Base-by-base conservation (phyloP, 2,888 invertebrate genomes). In the Nomada ferruginata region DNA sequence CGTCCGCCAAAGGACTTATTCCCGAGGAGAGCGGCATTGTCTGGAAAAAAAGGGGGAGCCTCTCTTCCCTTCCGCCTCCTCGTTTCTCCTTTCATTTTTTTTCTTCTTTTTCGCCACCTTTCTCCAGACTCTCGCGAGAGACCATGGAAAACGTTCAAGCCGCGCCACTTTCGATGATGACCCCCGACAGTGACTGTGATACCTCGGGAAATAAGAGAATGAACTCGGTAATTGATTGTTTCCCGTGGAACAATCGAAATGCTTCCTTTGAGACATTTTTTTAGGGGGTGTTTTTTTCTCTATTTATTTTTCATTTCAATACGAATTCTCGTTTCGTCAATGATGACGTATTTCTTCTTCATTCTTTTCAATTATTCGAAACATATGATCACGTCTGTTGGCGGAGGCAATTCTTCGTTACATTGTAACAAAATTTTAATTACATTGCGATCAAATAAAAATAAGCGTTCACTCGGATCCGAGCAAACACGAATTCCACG, bases 1-100 rank as follows among this genome's bases (percentile, higher is more conserved):
- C 82, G 50, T 83, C 84, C 79, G 72, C 87, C 89, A 91, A 91
- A 91, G 91, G 89, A 91, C 90, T 91, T 87, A 82, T 85, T 82
- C 71, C 60, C 63, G 76, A 70, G 70, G 77, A 73, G 73, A 57
- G 29, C 63, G 59, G 75, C 71, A 82, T 78, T 78, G 78, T 76
- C 71, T 75, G 61, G 72, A 61, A 84, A 80, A 73, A 60, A 82
- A 73, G 73, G 82, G 50, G 78, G 55, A 42, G 61, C 61, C 42
- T 20, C 42, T 61, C 66, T 20, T 65, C 15, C 47, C 23, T 42
- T 20, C n/a, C 13, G 15, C 44, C 59, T 47, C 29, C 63, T 15
- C 61, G 4, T 66, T 26, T 57, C 13, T 44, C n/a, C 57, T 72
- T 44, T 29, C 26, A 53, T n/a, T 20, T 11, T 29, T 2, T 13